Base-by-base conservation (phyloP, 2,113 vertebrate genomes). In the Phalacrocorax carbo region DNA sequence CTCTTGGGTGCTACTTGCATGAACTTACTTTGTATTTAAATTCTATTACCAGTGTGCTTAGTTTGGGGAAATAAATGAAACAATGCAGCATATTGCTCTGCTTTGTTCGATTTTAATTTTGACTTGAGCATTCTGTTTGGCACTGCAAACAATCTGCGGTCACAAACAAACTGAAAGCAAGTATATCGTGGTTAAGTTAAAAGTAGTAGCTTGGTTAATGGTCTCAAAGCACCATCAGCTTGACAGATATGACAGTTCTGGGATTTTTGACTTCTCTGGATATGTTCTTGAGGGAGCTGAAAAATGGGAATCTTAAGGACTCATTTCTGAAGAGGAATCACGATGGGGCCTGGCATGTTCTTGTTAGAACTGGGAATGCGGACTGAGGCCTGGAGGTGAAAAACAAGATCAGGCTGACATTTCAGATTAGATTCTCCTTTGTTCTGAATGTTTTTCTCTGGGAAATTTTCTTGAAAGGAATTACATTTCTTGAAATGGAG, bases 31-130 rank as follows among this genome's bases (percentile, higher is more conserved):
- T 75, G 19, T 83, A 49, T 92, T 93, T 94, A 66, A 86, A 55
- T 72, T 86, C 22, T 48, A 22, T 62, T 87, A 61, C 64, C 38
- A 51, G 40, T 15, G 15, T 40, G 48, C 76, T 93, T 83, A 61
- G 71, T 92, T 94, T 68, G 85, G 54, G 68, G 38, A 60, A 82
- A 72, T 77, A 94, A 85, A 79, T 76, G 79, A 79, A 96, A 54
- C 26, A 42, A 21, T 32, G 62, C 52, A 58, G n/a, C 34, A 22
- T 38, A 70, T 66, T 81, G 71, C n/a, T 91, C 11, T 77, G 36
- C 82, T 77, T 90, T 90, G 36, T 51, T 93, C 51, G 23, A 4
- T 83, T 88, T 86, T 61, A 84, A 87, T 95, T 95, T 85, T 82
- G 40, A 49, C n/a, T 86, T 0, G 3, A 89, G 14, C 42, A 15